Percentiles rank a stretch among this genome's conserved stretches.
phyloP scores from a whole-genome alignment of 1,140 invertebrate species.

The Zaprionus gabonicus region DNA sequence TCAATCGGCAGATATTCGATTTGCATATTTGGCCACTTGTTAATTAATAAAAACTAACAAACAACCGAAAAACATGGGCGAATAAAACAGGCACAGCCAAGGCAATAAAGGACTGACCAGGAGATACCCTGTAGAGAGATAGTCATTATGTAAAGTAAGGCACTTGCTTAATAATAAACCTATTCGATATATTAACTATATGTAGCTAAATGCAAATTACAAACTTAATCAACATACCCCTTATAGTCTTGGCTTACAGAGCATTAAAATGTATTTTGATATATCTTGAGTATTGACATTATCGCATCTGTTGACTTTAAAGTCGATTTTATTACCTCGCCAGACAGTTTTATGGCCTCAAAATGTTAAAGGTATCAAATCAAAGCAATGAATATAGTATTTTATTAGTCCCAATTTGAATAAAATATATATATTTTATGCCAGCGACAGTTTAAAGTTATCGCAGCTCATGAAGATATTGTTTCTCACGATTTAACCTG shows the following conservation, averaged over 20 bases:
- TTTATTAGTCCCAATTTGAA: background rate
- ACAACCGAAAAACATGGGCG: slow-evolving; percentile 34
- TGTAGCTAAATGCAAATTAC: background rate
- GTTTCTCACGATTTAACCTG: background rate
- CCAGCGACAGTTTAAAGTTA: background rate
- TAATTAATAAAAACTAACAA: slow-evolving; percentile 71
- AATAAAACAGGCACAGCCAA: slow-evolving; percentile 5
- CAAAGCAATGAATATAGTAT: slow-evolving; percentile 11
- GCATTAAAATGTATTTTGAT: slow-evolving; percentile 40
- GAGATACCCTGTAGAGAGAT: slow-evolving; percentile 1
- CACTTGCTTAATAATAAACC: too few relatives aligned
- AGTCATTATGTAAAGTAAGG: too few relatives aligned
- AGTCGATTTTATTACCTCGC: slow-evolving; percentile 35
- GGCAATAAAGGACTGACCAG: background rate
- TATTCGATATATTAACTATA: background rate
- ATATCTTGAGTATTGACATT: slow-evolving; percentile 48
- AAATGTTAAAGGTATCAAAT: slow-evolving; percentile 35
- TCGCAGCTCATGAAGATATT: background rate
- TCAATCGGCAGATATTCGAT: slow-evolving; percentile 54
- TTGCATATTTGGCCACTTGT: slow-evolving; percentile 81
- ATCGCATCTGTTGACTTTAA: slow-evolving; percentile 44
- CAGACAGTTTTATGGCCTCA: slow-evolving; percentile 37
- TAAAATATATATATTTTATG: background rate
- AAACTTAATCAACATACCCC: background rate
- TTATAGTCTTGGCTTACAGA: background rate